Conservation (phyloP, 2,113 vertebrate genomes). For the Oxygymnocypris stewartii region DNA sequence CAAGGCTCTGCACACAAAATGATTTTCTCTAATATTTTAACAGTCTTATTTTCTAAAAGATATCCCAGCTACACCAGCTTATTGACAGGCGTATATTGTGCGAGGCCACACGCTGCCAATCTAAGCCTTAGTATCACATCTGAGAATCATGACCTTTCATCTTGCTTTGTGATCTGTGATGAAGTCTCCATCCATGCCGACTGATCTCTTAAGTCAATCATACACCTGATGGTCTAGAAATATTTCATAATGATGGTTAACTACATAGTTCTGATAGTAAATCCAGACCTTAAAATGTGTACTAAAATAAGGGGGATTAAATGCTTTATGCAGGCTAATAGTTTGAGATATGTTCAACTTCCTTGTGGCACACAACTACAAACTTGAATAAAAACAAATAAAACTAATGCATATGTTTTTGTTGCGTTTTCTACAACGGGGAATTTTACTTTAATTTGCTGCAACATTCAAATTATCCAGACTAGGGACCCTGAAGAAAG, state of each 20-base stretch:
- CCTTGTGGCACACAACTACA: not conserved
- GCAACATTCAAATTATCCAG: not conserved
- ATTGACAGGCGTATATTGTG: not conserved
- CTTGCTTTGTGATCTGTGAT: not conserved
- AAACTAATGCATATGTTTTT: not conserved
- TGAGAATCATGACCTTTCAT: conserved; percentile 28
- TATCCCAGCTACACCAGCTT: not conserved
- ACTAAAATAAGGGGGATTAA: not conserved
- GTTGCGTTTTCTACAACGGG: not conserved
- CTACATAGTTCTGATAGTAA: conserved; percentile 16
- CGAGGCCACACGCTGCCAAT: not conserved
- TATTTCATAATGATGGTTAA: conserved; percentile 16
- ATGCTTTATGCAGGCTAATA: not conserved
- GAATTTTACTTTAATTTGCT: not conserved
- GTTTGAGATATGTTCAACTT: not conserved
- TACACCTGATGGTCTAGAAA: conserved; percentile 32
- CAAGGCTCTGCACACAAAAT: conserved; percentile 40
- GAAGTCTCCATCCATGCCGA: not conserved
- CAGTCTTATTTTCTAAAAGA: conserved; percentile 12
- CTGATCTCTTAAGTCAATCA: conserved; percentile 13
- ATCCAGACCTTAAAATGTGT: not conserved
- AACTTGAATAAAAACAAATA: conserved; percentile 8
- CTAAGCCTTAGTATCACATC: conserved; percentile 15
- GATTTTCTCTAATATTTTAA: conserved; percentile 11
- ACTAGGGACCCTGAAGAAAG: not conserved